phyloP scores from a whole-genome alignment of 1,140 invertebrate species.

The Drosophila miranda region DNA sequence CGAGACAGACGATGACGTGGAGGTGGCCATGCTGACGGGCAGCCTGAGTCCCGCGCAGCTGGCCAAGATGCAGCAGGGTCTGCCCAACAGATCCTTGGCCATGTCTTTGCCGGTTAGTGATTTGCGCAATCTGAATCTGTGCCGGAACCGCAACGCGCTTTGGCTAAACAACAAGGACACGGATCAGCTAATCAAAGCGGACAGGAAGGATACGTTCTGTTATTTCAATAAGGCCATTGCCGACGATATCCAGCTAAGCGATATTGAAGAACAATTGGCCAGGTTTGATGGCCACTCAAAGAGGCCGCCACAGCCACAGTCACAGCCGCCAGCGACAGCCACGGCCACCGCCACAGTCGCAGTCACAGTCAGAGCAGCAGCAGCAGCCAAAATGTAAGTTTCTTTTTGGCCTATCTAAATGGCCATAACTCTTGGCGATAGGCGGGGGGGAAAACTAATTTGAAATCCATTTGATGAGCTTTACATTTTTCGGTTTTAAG shows the following conservation, averaged over 20 bases:
- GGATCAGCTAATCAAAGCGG: slow-evolving; percentile 41
- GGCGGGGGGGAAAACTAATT: slow-evolving; percentile 31
- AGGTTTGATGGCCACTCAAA: slow-evolving; percentile 69
- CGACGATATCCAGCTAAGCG: slow-evolving; percentile 78
- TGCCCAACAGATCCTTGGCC: background rate
- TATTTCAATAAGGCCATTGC: slow-evolving; percentile 64
- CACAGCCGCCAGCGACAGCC: slow-evolving; percentile 38
- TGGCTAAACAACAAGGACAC: slow-evolving; percentile 72
- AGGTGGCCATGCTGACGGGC: slow-evolving; percentile 76
- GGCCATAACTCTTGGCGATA: slow-evolving; percentile 52
- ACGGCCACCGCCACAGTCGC: background rate
- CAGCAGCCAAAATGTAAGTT: slow-evolving; percentile 43
- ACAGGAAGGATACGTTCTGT: slow-evolving; percentile 14
- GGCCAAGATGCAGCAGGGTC: slow-evolving; percentile 37
- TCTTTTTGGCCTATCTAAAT: slow-evolving; percentile 43
- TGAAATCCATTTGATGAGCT: slow-evolving; percentile 67
- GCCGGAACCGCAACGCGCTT: slow-evolving; percentile 72
- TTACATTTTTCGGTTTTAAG: slow-evolving; percentile 47
- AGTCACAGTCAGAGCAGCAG: background rate
- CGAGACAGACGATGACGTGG: slow-evolving; percentile 70
- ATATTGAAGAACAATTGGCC: slow-evolving; percentile 82
- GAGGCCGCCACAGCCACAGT: slow-evolving; percentile 36
- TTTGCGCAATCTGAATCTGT: slow-evolving; percentile 68
- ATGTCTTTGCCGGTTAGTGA: slow-evolving; percentile 46
- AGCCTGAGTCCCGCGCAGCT: slow-evolving; percentile 55